These are phyloP conservation scores for Coenonympha glycerion DNA, from an alignment of 2,888 invertebrate genomes.

Conservation along the genomic window DNA sequence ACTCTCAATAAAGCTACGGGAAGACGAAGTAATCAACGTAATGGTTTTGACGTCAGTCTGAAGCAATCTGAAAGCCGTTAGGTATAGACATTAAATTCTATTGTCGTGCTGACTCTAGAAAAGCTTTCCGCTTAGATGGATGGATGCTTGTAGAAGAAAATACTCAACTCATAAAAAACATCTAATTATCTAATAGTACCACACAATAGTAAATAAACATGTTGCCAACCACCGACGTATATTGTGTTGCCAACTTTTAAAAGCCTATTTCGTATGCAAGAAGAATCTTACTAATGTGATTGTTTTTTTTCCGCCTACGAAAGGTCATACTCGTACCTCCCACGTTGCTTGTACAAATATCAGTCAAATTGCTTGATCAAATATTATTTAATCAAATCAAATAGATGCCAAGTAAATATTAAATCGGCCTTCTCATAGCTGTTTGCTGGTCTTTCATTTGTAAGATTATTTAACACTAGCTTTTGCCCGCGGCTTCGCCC, in stretches of 20 bases:
- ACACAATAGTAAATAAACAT: background rate
- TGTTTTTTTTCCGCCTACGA: conserved; percentile 19
- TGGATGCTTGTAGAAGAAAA: no score
- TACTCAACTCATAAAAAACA: no score
- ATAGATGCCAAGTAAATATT: conserved; percentile 13
- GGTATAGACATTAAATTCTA: no score
- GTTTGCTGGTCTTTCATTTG: conserved; percentile 7
- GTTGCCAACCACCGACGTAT: no score
- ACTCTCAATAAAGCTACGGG: no score
- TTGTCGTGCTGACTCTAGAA: no score
- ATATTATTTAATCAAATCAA: conserved; percentile 17
- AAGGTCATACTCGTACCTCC: conserved; percentile 22
- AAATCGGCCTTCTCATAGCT: conserved; percentile 1
- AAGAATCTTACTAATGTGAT: conserved; percentile 1
- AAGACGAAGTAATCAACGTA: no score
- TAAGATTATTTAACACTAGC: background rate
- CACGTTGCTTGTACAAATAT: conserved; percentile 11
- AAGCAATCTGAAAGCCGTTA: no score
- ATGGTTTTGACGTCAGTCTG: no score
- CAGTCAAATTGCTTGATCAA: conserved; percentile 15
- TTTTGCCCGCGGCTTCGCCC: no score
- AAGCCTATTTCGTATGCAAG: background rate
- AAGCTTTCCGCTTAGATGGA: no score
- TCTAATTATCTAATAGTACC: no score
- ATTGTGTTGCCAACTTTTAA: background rate